Evolutionary conservation across 30 jellyfish, hydroid and myxozoan genomes (phyloP).

Genomic region (Aurelia sp.): DNA sequence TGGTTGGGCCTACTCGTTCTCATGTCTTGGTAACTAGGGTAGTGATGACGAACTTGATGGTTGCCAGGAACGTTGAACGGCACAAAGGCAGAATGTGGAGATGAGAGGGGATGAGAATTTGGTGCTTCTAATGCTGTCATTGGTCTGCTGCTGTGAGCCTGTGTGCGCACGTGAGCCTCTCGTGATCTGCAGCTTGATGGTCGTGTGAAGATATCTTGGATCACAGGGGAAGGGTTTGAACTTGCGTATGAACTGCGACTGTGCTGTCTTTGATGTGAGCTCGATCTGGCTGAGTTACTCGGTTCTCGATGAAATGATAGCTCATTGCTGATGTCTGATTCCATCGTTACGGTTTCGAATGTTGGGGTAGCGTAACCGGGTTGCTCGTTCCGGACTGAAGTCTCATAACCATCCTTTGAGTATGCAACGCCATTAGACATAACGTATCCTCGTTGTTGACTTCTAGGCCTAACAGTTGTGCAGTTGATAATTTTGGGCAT

Average conservation of each 20-base stretch:
- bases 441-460: slow-evolving; percentile 38
- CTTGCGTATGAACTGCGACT: background rate
- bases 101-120: slow-evolving; percentile 13
- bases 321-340: slow-evolving; percentile 6
- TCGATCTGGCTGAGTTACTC: background rate
- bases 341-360: slow-evolving; percentile 22
- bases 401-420: background rate
- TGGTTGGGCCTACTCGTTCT: slow-evolving; percentile 8
- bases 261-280: background rate
- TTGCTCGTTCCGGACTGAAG: slow-evolving; percentile 1
- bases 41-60: slow-evolving; percentile 36
- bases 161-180: slow-evolving; percentile 22
- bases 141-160: background rate
- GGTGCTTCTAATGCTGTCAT: slow-evolving; percentile 1
- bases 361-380: slow-evolving; percentile 14
- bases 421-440: slow-evolving; percentile 30
- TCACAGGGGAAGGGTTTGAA: slow-evolving; percentile 51
- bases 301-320: slow-evolving; percentile 3
- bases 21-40: slow-evolving; percentile 62
- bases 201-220: slow-evolving; percentile 46
- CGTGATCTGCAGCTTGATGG: slow-evolving; percentile 40
- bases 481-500: slow-evolving; percentile 60
- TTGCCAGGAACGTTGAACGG: slow-evolving; percentile 29
- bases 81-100: slow-evolving; percentile 54
- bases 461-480: slow-evolving; percentile 53